Evolutionary conservation across 2,113 vertebrate species (phyloP).

Genomic region (Brienomyrus longianalis): DNA sequence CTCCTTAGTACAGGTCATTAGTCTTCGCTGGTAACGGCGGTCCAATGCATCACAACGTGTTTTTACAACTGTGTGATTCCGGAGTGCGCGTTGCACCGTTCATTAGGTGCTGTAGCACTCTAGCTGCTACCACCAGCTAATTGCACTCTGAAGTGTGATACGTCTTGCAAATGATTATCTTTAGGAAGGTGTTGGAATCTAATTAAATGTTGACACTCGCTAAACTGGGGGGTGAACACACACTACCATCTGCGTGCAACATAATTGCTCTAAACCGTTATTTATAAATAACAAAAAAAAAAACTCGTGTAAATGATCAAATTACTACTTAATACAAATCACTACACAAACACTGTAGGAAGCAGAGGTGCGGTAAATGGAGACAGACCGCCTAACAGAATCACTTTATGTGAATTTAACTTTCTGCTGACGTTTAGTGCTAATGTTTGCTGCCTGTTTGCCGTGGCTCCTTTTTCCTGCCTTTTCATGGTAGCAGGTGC

Average conservation of each 20-base stretch:
- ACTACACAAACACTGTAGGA: neutral
- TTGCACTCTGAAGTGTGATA: slow-evolving; percentile 10
- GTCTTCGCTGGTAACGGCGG: neutral
- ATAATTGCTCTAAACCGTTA: neutral
- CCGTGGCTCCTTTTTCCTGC: neutral
- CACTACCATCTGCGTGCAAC: neutral
- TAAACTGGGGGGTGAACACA: neutral
- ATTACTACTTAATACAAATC: neutral
- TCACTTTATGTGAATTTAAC: neutral
- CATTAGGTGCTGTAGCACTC: neutral
- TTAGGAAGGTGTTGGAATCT: slow-evolving; percentile 8
- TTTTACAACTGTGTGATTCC: neutral
- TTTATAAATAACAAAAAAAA: neutral
- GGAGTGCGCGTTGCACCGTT: too few relatives aligned
- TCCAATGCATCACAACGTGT: neutral
- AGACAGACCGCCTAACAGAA: neutral
- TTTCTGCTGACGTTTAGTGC: neutral
- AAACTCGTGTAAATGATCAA: neutral
- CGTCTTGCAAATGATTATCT: neutral
- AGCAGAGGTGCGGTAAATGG: neutral
- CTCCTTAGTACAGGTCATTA: neutral
- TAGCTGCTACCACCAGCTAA: neutral
- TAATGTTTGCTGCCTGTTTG: neutral
- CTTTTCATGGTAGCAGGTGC: neutral
- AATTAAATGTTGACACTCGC: slow-evolving; percentile 11